A percentile compares a stretch with the other conserved stretches of the same genome.
phyloP scores from a whole-genome alignment of 2,888 invertebrate species.

The Chalcosyrphus nemorum region DNA sequence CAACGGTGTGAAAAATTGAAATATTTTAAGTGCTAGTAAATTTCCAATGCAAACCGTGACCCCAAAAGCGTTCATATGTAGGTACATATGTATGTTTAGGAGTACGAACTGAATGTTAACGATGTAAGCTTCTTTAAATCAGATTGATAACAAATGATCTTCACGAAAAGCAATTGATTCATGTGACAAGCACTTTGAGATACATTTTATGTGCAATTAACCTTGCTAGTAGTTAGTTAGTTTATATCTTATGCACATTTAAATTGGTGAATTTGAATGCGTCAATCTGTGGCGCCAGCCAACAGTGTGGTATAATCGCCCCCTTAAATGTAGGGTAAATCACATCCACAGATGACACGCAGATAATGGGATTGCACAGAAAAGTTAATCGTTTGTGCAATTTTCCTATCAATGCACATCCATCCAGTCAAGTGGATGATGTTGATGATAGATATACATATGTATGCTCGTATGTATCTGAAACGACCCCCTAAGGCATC shows the following conservation, averaged over 20 bases:
- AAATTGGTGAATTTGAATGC: constrained; percentile 63
- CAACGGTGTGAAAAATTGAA: constrained; percentile 54
- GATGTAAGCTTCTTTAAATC: constrained; percentile 46
- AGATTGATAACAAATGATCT: constrained; percentile 43
- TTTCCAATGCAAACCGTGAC: constrained; percentile 69
- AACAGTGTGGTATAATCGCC: constrained; percentile 12
- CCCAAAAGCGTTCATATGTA: constrained; percentile 54
- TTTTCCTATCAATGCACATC: constrained; percentile 71
- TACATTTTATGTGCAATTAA: constrained; percentile 9
- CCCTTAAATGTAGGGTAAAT: constrained; percentile 46
- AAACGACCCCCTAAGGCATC: constrained; percentile 41
- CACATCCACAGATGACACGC: constrained; percentile 56
- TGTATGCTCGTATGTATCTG: constrained; percentile 13
- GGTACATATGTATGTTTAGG: constrained; percentile 9
- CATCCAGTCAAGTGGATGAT: constrained; percentile 68
- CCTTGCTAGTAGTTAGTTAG: not conserved
- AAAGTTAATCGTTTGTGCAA: constrained; percentile 71
- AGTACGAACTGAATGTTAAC: constrained; percentile 43
- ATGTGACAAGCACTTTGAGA: not conserved
- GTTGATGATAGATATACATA: not conserved
- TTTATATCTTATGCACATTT: constrained; percentile 53
- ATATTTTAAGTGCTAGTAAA: constrained; percentile 58
- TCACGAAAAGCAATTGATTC: not conserved
- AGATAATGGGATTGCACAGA: constrained; percentile 69
- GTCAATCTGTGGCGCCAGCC: constrained; percentile 60